Evolutionary conservation across 2,113 vertebrate species (phyloP), one percentile per base, ranked within the genome.

Genomic region (Tachycineta bicolor): DNA sequence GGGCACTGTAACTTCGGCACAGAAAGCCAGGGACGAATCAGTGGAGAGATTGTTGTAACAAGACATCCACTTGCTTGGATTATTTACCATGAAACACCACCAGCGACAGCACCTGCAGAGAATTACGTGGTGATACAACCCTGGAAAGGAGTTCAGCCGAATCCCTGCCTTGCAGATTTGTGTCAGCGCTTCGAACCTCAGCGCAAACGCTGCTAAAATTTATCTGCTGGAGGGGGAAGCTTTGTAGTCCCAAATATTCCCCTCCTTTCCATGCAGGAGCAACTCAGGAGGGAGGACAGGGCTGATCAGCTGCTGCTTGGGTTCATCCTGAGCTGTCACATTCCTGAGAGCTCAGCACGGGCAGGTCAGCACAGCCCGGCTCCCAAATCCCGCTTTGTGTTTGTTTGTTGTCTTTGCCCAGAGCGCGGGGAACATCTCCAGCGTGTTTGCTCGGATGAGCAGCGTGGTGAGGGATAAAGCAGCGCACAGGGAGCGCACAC

Each of bases 91-190:
- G 4, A 70, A 86, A 87, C 52, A 63, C 47, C 39, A 77, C 29
- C 17, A 88, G 2, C 55, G 91, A 0, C 63, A 94, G 0, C 91
- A 95, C 82, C 92, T 96, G 92, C 9, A 53, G 46, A n/a, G 73
- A 92, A 46, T 64, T 44, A 29, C 4, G 11, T 24, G 50, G 28
- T 90, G 79, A 53, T 52, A 41, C 33, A 87, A 73, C 64, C 5
- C 73, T 37, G 88, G 69, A 68, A 94, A 37, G 88, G 73, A 89
- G 95, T 26, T 8, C 31, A 77, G 85, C 71, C 63, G n/a, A 63
- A 33, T 60, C 31, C 62, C 83, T 18, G 56, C 83, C 68, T 47
- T 5, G 41, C 79, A 70, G 62, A 56, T 81, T n/a, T 21, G 43
- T 87, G 15, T 83, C 78, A 10, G 50, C 15, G 20, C 90, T 58